Percentiles rank a stretch among this genome's conserved stretches.
Evolutionary conservation across 2,888 invertebrate species (phyloP).

Genomic region (Psococerastis gibbosa): DNA sequence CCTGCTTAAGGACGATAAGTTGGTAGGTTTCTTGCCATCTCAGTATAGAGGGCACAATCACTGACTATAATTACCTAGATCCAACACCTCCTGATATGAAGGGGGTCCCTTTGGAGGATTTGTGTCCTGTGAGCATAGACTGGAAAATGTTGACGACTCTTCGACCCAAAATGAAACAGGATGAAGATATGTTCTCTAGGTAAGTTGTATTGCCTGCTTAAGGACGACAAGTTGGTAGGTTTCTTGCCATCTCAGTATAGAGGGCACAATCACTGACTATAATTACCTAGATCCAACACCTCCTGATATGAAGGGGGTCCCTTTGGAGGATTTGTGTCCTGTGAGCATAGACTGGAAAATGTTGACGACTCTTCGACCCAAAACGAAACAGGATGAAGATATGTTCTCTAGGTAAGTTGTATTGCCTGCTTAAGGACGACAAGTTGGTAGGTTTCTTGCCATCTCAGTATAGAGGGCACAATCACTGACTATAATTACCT

Average conservation of each 20-base stretch:
- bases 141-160: conserved; percentile 87
- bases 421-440: too few species aligned
- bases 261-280: conserved; percentile 7
- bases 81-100: conserved; percentile 72
- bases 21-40: too few species aligned
- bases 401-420: conserved; percentile 58
- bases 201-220: too few species aligned
- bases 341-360: conserved; percentile 86
- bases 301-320: conserved; percentile 54
- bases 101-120: conserved; percentile 48
- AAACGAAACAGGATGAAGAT: conserved; percentile 66
- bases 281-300: conserved; percentile 48
- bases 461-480: too few species aligned
- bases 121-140: conserved; percentile 70
- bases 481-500: too few species aligned
- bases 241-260: too few species aligned
- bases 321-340: conserved; percentile 56
- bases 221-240: too few species aligned
- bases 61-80: conserved; percentile 26
- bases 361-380: conserved; percentile 73
- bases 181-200: conserved; percentile 76
- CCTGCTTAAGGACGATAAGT: too few species aligned
- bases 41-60: conserved; percentile 10
- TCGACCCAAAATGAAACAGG: conserved; percentile 60
- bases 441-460: too few species aligned